A percentile compares a stretch with the other conserved stretches of the same genome.
Conservation (phyloP, 2,888 invertebrate genomes). For the Heliconius erato region DNA sequence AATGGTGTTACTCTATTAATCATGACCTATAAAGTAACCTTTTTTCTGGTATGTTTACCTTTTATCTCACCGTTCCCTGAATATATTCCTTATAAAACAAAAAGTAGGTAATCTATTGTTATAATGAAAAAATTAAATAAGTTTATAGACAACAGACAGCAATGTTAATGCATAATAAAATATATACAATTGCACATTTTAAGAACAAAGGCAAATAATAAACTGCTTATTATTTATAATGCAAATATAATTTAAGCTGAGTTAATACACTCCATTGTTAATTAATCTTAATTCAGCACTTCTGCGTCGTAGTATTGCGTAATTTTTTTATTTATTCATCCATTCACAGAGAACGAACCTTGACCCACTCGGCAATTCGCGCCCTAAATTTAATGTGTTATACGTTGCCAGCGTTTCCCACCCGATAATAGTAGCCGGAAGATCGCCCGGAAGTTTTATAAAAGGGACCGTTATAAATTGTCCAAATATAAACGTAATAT, state of each 20-base stretch:
- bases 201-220: slow-evolving; percentile 44
- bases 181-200: slow-evolving; percentile 31
- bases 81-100: not conserved
- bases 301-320: slow-evolving; percentile 14
- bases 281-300: slow-evolving; percentile 67
- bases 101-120: not conserved
- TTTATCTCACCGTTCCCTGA: too few relatives aligned
- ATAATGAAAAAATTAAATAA: slow-evolving; percentile 27
- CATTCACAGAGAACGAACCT: slow-evolving; percentile 72
- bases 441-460: slow-evolving; percentile 75
- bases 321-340: slow-evolving; percentile 38
- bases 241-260: slow-evolving; percentile 32
- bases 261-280: slow-evolving; percentile 52
- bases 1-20: too few relatives aligned
- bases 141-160: slow-evolving; percentile 34
- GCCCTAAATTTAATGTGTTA: slow-evolving; percentile 66
- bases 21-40: too few relatives aligned
- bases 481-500: slow-evolving; percentile 55
- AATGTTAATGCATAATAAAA: slow-evolving; percentile 40
- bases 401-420: slow-evolving; percentile 66
- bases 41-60: not conserved
- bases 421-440: slow-evolving; percentile 73
- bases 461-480: slow-evolving; percentile 76
- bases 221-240: slow-evolving; percentile 38
- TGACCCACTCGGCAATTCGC: slow-evolving; percentile 75